A percentile compares a stretch with the other conserved stretches of the same genome.
Evolutionary conservation across 1,140 invertebrate genomes (phyloP).

Genomic region (Ostrea denselamellosa): DNA sequence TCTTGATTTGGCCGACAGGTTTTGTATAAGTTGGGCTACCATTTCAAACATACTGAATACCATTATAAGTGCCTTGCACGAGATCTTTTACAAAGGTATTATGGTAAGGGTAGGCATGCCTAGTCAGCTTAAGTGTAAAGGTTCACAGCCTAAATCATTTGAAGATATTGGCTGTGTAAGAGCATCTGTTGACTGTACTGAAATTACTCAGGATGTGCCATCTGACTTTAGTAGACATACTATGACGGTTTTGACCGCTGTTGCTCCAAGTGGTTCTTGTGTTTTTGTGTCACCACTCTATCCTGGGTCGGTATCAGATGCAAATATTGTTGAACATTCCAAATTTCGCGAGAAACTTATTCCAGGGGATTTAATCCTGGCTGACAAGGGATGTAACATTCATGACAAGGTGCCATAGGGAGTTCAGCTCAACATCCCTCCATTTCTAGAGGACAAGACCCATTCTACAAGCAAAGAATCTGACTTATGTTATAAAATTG

Average conservation of each 20-base stretch:
- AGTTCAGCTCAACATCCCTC: neutral
- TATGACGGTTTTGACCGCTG: neutral
- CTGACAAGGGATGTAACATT: neutral
- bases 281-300: neutral
- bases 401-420: neutral
- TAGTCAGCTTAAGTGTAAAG: too few species aligned
- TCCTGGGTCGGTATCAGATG: neutral
- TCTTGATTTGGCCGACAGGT: too few species aligned
- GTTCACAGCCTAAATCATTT: too few species aligned
- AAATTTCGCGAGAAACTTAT: neutral
- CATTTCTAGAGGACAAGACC: neutral
- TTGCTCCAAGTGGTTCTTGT: neutral
- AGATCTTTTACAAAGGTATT: too few species aligned
- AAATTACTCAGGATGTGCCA: neutral
- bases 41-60: too few species aligned
- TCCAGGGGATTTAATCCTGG: neutral
- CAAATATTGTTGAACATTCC: neutral
- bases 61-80: too few species aligned
- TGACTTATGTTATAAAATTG: neutral
- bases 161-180: too few species aligned
- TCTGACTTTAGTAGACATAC: neutral
- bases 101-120: too few species aligned
- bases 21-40: too few species aligned
- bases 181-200: neutral
- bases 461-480: neutral